Evolutionary conservation across 2,797 vertebrate genomes (phyloP).

Genomic region (Paratrypauchen microcephalus): DNA sequence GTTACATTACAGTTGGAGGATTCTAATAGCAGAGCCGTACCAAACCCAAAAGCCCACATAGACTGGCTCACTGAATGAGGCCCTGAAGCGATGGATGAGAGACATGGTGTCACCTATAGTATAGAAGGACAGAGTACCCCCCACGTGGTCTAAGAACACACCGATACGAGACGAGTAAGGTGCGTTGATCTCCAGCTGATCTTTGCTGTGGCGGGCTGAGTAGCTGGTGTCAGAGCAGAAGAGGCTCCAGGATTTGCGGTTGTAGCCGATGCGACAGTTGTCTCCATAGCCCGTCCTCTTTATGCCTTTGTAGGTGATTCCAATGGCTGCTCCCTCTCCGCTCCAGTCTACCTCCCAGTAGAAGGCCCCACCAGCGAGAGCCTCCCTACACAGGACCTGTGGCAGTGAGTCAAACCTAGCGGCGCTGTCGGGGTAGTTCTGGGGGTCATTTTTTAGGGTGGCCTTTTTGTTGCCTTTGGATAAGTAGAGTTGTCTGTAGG

Average conservation of each 20-base stretch:
- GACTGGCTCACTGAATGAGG: conserved; percentile 76
- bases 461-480: conserved; percentile 80
- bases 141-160: conserved; percentile 79
- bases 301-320: conserved; percentile 80
- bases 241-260: conserved; percentile 83
- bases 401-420: conserved; percentile 80
- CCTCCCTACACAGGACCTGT: conserved; percentile 79
- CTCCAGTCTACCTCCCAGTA: conserved; percentile 87
- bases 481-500: conserved; percentile 79
- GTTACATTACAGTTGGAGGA: conserved; percentile 65
- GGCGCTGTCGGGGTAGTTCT: conserved; percentile 65
- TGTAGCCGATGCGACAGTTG: conserved; percentile 80
- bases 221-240: conserved; percentile 84
- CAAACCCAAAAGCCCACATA: conserved; percentile 85
- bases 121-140: conserved; percentile 80
- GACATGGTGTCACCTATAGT: conserved; percentile 77
- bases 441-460: conserved; percentile 77
- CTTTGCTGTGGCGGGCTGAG: conserved; percentile 82
- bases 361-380: conserved; percentile 70
- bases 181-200: conserved; percentile 74
- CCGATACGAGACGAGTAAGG: conserved; percentile 82
- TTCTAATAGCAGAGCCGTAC: conserved; percentile 79
- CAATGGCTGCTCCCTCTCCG: conserved; percentile 78
- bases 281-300: conserved; percentile 80
- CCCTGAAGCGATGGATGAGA: conserved; percentile 82